A percentile compares a stretch with the other conserved stretches of the same genome.
These are phyloP conservation scores for Geotrypetes seraphini DNA, from an alignment of 2,797 vertebrate genomes.

Conservation along the genomic window DNA sequence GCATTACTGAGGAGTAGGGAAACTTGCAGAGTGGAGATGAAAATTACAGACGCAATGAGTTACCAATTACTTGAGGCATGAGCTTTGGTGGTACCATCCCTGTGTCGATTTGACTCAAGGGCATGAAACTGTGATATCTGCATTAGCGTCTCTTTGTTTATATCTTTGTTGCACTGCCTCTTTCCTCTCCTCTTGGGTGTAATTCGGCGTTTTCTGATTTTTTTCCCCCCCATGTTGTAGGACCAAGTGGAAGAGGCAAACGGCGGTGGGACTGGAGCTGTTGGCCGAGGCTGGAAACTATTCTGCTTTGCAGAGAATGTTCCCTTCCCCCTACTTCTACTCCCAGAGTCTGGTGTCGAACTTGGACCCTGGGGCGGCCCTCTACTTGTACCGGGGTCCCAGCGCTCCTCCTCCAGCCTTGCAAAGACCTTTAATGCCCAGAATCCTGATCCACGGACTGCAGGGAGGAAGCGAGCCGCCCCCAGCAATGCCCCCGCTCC, in stretches of 20 bases:
- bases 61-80: too few relatives aligned
- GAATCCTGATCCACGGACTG: constrained; percentile 90
- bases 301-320: constrained; percentile 92
- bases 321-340: constrained; percentile 96
- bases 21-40: too few relatives aligned
- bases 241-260: constrained; percentile 97
- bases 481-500: constrained; percentile 72
- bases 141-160: too few relatives aligned
- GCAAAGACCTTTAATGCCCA: constrained; percentile 85
- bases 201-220: not conserved
- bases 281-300: constrained; percentile 95
- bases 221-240: constrained; percentile 35
- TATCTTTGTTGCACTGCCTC: not conserved
- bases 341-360: constrained; percentile 91
- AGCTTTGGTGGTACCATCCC: too few relatives aligned
- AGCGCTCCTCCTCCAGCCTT: constrained; percentile 82
- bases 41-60: too few relatives aligned
- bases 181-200: not conserved
- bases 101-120: too few relatives aligned
- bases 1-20: too few relatives aligned
- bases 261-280: constrained; percentile 89
- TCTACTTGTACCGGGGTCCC: constrained; percentile 87
- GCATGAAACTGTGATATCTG: too few relatives aligned
- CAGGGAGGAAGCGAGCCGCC: constrained; percentile 79
- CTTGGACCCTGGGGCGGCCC: constrained; percentile 83